Evolutionary conservation across 2,888 invertebrate species (phyloP).

Genomic region (Branchipolynoe longqiensis): DNA sequence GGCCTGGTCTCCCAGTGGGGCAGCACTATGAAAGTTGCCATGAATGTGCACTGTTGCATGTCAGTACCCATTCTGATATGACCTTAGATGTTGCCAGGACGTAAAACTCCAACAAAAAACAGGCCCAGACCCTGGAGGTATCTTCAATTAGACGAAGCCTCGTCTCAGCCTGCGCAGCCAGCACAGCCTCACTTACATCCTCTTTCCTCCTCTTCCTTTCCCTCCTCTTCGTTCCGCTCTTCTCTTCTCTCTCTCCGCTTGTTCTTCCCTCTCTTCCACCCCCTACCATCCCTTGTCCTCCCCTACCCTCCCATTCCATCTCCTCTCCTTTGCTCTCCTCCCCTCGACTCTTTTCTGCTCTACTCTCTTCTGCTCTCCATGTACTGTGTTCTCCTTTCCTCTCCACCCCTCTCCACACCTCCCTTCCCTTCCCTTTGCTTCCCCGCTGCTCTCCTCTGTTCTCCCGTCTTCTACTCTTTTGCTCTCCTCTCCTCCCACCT

Average conservation of each 20-base stretch:
- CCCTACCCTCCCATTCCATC: not conserved
- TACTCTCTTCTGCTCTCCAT: not conserved
- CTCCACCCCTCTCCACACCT: not conserved
- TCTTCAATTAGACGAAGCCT: too few species aligned
- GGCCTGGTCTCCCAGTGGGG: too few species aligned
- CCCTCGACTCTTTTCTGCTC: not conserved
- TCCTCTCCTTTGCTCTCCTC: not conserved
- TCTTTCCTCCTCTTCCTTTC: not conserved
- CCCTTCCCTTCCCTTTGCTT: not conserved
- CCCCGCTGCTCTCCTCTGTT: not conserved
- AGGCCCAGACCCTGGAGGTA: too few species aligned
- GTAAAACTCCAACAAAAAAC: too few species aligned
- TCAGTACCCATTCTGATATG: too few species aligned
- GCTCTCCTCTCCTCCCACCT: not conserved
- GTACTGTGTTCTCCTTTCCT: not conserved
- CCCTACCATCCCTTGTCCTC: not conserved
- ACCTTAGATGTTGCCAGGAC: too few species aligned
- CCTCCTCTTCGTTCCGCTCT: not conserved
- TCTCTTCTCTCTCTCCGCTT: not conserved
- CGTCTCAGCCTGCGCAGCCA: too few species aligned
- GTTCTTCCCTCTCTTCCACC: too few species aligned
- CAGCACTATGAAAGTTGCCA: too few species aligned
- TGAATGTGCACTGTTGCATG: too few species aligned
- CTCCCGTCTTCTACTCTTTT: not conserved
- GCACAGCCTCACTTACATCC: not conserved